Evolutionary conservation across 2,888 invertebrate species (phyloP).

Genomic region (Halictus ligatus): DNA sequence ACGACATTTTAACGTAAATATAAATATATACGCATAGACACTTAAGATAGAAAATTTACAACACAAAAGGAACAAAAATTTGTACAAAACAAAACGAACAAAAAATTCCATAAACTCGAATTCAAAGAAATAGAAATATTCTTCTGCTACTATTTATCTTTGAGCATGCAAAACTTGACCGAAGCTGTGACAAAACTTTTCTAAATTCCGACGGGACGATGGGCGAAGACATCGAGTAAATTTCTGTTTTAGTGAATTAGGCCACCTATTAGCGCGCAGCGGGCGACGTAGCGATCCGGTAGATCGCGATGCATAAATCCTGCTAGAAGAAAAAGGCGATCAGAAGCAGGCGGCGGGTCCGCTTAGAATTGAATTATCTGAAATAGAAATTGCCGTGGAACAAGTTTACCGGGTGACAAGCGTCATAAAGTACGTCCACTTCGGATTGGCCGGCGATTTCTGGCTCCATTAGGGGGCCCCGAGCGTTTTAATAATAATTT

Average conservation of each 20-base stretch:
- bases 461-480: not conserved
- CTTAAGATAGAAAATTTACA: too few species aligned
- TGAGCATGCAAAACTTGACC: not conserved
- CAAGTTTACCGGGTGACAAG: not conserved
- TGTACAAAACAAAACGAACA: too few species aligned
- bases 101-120: too few species aligned
- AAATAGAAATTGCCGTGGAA: not conserved
- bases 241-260: not conserved
- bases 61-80: too few species aligned
- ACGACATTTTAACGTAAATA: too few species aligned
- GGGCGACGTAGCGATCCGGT: not conserved
- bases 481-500: not conserved
- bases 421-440: not conserved
- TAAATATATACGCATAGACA: too few species aligned
- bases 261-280: not conserved
- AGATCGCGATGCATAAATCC: slow-evolving; percentile 2
- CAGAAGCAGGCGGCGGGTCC: not conserved
- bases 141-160: too few species aligned
- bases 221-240: not conserved
- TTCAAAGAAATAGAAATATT: too few species aligned
- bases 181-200: not conserved
- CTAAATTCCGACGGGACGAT: not conserved
- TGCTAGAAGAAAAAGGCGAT: not conserved
- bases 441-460: not conserved
- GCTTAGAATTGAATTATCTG: slow-evolving; percentile 6